Evolutionary conservation across 2,113 vertebrate species (phyloP), one percentile per base, ranked within the genome.

Genomic region (Sinocyclocheilus anshuiensis): DNA sequence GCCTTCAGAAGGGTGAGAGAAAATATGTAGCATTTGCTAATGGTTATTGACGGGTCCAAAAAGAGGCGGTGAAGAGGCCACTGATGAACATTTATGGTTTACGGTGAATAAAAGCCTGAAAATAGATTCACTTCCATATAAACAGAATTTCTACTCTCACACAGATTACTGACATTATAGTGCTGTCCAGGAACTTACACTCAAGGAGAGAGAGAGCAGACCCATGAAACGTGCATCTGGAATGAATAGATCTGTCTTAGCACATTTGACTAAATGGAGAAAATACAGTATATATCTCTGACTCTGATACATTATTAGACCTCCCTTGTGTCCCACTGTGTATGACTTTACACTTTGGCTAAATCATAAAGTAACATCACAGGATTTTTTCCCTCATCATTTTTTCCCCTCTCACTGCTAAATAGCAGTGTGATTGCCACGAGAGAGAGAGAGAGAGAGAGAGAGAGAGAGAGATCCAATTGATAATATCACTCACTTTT

Each of bases 1-100:
- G 33, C 45, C 82, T 84, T 83, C 57, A 69, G 45, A 80, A 48
- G 59, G 50, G 74, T 69, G 63, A 20, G 53, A 77, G 77, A 82
- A 81, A 87, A 63, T 65, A 65, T 61, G 53, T 8, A 33, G 26
- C 55, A 42, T 50, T 74, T 72, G 45, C 86, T 77, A 87, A 77
- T 42, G 84, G 72, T 50, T 87, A 74, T 65, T 39, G 72, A 65
- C 83, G 29, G 81, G 18, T 80, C 26, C 42, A 42, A 59, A 72
- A 83, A 39, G 16, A 67, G 79, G 79, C 39, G 13, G 20, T 18
- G 78, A 59, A 79, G 77, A 10, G 75, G 48, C 29, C 11, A 24
- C 77, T 81, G 79, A 72, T 72, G 67, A 33, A 83, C 81, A 83
- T 72, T 83, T 39, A 50, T 33, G n/a, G 8, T 48, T 7, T n/a